Percentiles rank a stretch among this genome's conserved stretches.
These are phyloP conservation scores for Stigmatopora argus DNA, from an alignment of 2,113 vertebrate species.

Conservation along the genomic window DNA sequence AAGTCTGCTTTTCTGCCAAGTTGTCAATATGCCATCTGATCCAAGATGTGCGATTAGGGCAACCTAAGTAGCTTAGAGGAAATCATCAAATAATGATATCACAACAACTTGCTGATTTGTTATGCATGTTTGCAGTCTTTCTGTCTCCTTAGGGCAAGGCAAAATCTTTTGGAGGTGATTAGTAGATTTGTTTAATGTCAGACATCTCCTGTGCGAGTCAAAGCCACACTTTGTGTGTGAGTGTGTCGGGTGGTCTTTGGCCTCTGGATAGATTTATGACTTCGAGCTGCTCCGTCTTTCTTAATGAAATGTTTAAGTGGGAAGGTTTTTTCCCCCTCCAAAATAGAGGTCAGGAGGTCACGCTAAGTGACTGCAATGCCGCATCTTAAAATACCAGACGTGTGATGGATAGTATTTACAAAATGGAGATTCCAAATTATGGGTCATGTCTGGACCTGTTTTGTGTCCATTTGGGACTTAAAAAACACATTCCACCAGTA, in stretches of 20 bases:
- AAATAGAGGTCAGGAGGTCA: slow-evolving; percentile 58
- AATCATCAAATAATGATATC: slow-evolving; percentile 31
- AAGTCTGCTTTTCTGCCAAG: slow-evolving; percentile 17
- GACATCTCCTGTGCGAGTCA: slow-evolving; percentile 39
- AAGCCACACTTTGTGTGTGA: slow-evolving; percentile 20
- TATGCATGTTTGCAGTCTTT: not conserved
- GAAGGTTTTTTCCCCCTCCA: slow-evolving; percentile 34
- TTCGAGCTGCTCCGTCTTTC: slow-evolving; percentile 35
- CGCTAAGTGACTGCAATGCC: slow-evolving; percentile 32
- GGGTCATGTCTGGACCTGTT: slow-evolving; percentile 8
- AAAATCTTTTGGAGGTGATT: slow-evolving; percentile 47
- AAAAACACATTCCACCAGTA: slow-evolving; percentile 43
- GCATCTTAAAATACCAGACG: slow-evolving; percentile 35
- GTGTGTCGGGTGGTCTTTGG: slow-evolving; percentile 50
- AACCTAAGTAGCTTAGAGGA: slow-evolving; percentile 15
- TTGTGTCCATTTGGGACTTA: slow-evolving; percentile 21
- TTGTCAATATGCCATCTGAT: slow-evolving; percentile 29
- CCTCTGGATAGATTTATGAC: slow-evolving; percentile 57
- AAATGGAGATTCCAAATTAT: slow-evolving; percentile 21
- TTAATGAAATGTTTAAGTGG: slow-evolving; percentile 68
- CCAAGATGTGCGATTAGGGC: slow-evolving; percentile 24
- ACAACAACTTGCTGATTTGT: slow-evolving; percentile 19
- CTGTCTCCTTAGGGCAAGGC: slow-evolving; percentile 33
- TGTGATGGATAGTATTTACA: slow-evolving; percentile 27
- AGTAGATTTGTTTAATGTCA: slow-evolving; percentile 49